Percentiles rank a stretch among this genome's conserved stretches.
These are phyloP conservation scores for Drosophila insularis DNA, from an alignment of 1,140 invertebrate species.

Conservation along the genomic window DNA sequence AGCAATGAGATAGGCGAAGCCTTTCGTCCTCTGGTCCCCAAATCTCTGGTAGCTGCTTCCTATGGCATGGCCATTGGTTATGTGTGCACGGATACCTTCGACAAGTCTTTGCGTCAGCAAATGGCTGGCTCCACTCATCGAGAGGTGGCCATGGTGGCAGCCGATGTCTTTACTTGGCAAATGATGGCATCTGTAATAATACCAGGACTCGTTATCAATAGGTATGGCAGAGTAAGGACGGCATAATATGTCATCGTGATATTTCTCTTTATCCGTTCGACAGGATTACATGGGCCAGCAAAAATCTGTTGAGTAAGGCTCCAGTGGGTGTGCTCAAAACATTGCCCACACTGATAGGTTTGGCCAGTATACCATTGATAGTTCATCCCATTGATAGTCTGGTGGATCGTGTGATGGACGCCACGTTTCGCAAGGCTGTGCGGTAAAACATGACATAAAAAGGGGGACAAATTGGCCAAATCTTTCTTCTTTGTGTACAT, in stretches of 20 bases:
- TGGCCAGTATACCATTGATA: constrained; percentile 94
- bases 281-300: constrained; percentile 57
- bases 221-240: constrained; percentile 65
- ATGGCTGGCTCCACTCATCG: constrained; percentile 81
- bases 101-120: constrained; percentile 89
- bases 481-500: neutral
- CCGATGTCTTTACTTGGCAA: constrained; percentile 96
- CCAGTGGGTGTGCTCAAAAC: constrained; percentile 46
- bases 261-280: neutral
- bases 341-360: constrained; percentile 88
- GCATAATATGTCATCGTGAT: neutral
- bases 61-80: constrained; percentile 93
- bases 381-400: constrained; percentile 94
- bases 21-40: constrained; percentile 91
- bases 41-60: constrained; percentile 88
- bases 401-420: constrained; percentile 92
- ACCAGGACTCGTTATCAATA: constrained; percentile 96
- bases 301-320: constrained; percentile 28
- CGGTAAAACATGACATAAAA: constrained; percentile 23
- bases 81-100: constrained; percentile 92
- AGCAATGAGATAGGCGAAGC: constrained; percentile 98
- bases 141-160: constrained; percentile 85
- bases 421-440: constrained; percentile 84
- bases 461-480: neutral
- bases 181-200: constrained; percentile 95